Conservation (phyloP, 37 sponge, comb jelly and placozoan species). For the Axinella damicornis region DNA sequence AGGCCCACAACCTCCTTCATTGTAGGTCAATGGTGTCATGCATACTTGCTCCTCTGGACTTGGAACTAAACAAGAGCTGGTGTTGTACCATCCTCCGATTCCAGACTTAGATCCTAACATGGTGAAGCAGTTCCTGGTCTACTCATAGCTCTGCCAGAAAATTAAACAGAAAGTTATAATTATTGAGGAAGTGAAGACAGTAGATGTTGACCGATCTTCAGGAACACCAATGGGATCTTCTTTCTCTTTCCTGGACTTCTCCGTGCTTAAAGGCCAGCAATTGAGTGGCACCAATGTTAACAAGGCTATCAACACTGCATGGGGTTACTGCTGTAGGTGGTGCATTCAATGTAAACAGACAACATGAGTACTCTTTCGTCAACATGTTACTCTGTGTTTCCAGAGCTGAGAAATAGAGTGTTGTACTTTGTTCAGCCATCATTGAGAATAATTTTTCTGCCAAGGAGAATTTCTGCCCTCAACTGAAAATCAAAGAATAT, state of each 20-base stretch:
- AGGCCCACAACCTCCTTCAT: not conserved
- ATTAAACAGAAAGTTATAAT: not conserved
- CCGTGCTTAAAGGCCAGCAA: not conserved
- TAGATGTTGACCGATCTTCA: too few relatives aligned
- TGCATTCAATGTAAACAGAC: slow-evolving; percentile 5
- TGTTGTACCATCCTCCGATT: slow-evolving; percentile 9
- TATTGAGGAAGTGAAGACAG: too few relatives aligned
- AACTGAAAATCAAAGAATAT: not conserved
- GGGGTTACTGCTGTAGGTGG: slow-evolving; percentile 17
- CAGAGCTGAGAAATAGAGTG: slow-evolving; percentile 15
- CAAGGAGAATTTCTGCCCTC: not conserved
- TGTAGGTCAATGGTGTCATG: slow-evolving; percentile 13
- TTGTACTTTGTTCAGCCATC: slow-evolving; percentile 9
- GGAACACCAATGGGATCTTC: not conserved
- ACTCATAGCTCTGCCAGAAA: slow-evolving; percentile 23
- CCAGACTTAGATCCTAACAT: slow-evolving; percentile 5
- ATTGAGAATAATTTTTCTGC: slow-evolving; percentile 11
- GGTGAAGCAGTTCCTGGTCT: slow-evolving; percentile 4
- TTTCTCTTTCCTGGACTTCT: slow-evolving; percentile 37
- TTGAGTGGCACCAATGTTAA: not conserved
- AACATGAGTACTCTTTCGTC: not conserved
- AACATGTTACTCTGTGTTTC: not conserved
- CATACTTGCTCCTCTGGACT: slow-evolving; percentile 23
- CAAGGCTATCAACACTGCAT: not conserved
- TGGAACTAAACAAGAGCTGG: not conserved